Conservation (phyloP, 2,888 invertebrate species). For the Agrotis ipsilon region DNA sequence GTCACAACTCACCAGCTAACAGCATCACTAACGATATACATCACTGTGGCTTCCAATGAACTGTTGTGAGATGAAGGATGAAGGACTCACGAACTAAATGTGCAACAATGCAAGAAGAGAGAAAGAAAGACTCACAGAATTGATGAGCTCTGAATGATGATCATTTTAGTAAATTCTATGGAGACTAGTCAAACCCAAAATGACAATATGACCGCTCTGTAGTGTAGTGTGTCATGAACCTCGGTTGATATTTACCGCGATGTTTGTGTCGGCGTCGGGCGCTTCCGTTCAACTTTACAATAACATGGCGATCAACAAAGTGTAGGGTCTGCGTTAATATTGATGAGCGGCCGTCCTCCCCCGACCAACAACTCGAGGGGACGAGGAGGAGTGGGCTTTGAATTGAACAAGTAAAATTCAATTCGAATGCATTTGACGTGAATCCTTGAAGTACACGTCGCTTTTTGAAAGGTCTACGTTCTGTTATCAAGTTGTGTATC, state of each 20-base stretch:
- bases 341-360: conserved; percentile 63
- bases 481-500: too few relatives aligned
- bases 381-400: background rate
- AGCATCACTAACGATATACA: conserved; percentile 3
- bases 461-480: too few relatives aligned
- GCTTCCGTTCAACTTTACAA: conserved; percentile 56
- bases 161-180: too few relatives aligned
- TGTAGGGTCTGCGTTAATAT: conserved; percentile 69
- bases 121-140: background rate
- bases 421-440: too few relatives aligned
- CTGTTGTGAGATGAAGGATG: background rate
- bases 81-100: background rate
- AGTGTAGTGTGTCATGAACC: background rate
- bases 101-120: too few relatives aligned
- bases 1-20: conserved; percentile 10
- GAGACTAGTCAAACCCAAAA: background rate
- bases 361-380: background rate
- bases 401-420: background rate
- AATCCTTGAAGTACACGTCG: too few relatives aligned
- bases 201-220: background rate
- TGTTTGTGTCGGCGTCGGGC: conserved; percentile 9
- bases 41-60: background rate
- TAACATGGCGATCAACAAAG: conserved; percentile 71
- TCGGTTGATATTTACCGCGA: background rate
- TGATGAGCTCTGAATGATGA: background rate